Base-by-base conservation (phyloP, 2,888 invertebrate genomes). In the Rugalucina vietnamica region DNA sequence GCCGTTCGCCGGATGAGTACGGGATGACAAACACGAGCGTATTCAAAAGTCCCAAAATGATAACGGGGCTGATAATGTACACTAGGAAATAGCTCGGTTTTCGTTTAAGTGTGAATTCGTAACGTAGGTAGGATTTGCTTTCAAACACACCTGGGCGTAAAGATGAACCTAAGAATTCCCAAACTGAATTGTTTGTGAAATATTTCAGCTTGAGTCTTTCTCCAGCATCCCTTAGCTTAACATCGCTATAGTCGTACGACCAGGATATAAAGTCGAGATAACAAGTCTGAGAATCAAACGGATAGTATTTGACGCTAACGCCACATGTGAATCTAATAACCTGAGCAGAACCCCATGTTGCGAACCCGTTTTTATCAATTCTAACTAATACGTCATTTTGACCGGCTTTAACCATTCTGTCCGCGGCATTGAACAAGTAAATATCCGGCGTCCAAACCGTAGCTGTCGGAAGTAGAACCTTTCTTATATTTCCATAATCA, bases 281-380 rank as follows among this genome's bases (percentile, higher is more conserved):
- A 50, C 74, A 74, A 14, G 34, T 21, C 50, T 74, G 74, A 29
- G 43, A 24, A 49, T 74, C 74, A 54, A 74, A 74, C 49, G 74
- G 74, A 54, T 50, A 74, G 29, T 50, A 54, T 54, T 36, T 39
- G 2, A 74, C 29, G 39, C 49, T 39, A 27, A 49, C 74, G 12
- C 49, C 32, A 54, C 74, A 74, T 10, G 29, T 50, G 29, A 49
- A 18, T 39, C 34, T 21, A n/a, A 29, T 29, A 5, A 74, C 34
- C 39, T 74, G 10, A 4, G 50, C 1, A 29, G 49, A 29, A 29
- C 12, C 14, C 74, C 74, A 74, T n/a, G 10, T 18, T 3, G 32
- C 29, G 18, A 4, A 3, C n/a, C 74, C 74, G 27, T n/a, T 10
- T 14, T 49, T 5, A 49, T 27, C 2, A 2, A 74, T 12, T 29